These are phyloP conservation scores for Geophilus truncorum DNA, from an alignment of 2,888 invertebrate species.

Conservation along the genomic window DNA sequence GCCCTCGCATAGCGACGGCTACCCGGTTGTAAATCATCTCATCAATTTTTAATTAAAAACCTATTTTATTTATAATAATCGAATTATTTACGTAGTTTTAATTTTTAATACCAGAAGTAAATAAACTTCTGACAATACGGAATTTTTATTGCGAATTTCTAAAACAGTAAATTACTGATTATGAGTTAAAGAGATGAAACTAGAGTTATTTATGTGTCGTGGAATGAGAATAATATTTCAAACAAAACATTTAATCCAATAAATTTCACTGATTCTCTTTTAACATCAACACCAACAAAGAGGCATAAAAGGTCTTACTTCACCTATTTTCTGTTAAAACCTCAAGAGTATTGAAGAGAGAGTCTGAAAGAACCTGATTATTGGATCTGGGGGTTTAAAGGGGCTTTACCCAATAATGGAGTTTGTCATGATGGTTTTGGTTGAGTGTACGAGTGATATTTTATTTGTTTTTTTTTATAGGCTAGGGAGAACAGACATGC, in stretches of 20 bases:
- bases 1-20: neutral
- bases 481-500: conserved; percentile 86
- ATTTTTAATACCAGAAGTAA: no score
- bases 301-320: neutral
- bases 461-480: conserved; percentile 49
- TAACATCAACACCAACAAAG: neutral
- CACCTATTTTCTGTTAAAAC: neutral
- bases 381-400: neutral
- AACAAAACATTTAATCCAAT: neutral
- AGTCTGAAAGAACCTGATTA: neutral
- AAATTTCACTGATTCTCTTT: neutral
- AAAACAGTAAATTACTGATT: no score
- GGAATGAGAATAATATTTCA: no score
- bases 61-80: no score
- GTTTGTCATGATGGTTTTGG: neutral
- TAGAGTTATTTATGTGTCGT: no score
- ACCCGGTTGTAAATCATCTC: neutral
- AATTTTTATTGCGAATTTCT: no score
- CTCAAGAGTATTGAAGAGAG: neutral
- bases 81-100: no score
- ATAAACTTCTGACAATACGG: no score
- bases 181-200: no score
- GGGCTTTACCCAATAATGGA: neutral
- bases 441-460: neutral
- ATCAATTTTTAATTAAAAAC: neutral